Evolutionary conservation across 2,888 invertebrate species (phyloP), one percentile per base, ranked within the genome.

Genomic region (Euphydryas editha): DNA sequence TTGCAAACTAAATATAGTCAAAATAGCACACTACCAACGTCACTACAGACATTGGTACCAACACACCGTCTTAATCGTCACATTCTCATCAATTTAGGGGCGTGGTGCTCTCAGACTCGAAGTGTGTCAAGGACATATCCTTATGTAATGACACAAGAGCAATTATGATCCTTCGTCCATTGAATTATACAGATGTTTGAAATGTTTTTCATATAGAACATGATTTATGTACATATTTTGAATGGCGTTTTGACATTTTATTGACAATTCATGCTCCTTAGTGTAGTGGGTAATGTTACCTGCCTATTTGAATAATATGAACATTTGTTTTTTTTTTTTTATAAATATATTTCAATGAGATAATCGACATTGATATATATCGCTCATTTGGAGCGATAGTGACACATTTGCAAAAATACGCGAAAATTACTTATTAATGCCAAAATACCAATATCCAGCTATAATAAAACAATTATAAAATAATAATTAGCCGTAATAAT

Each of bases 41-140:
- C 3, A 47, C 15, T 51, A 51, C 15, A 24, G 24, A 54, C 36
- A 18, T 54, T 51, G 49, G 54, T 17, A 17, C 54, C 54, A 54
- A 36, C 54, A 15, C 11, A 7, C 54, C 11, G 15, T 13, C 54
- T 54, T 15, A 11, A 13, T 36, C 54, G 17, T 54, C 54, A 36
- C 47, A 47, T 47, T 47, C 54, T 61, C 47, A 62, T 57, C 57
- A 18, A 54, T 36, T 54, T 18, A 47, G 62, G 62, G 62, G 62
- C 57, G 62, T 62, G 62, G 62, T 24, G 20, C 55, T 62, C 62
- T 56, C 61, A 61, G 54, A 61, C 61, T 37, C 11, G 20, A 56
- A 57, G 39, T 57, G 47, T 62, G 62, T 47, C 62, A 62, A 62
- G 62, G 62, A 39, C 62, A 39, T 17, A 39, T 30, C 49, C 49